These are phyloP conservation scores for Haliclona indistincta DNA, from an alignment of 37 sponge, comb jelly and placozoan species.

Conservation along the genomic window DNA sequence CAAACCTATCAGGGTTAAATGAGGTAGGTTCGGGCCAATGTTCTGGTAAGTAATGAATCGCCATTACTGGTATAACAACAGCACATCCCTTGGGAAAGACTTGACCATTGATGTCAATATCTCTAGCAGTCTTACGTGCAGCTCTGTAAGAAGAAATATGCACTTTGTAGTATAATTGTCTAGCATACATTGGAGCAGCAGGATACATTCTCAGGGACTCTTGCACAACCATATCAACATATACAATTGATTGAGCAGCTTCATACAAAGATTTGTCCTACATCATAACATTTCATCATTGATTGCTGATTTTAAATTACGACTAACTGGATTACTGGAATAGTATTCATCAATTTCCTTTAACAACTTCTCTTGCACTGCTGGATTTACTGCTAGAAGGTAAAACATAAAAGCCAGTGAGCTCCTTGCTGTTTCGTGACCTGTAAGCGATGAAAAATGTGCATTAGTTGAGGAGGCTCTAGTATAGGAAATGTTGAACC, in stretches of 20 bases:
- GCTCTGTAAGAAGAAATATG: not conserved
- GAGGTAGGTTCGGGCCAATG: constrained; percentile 75
- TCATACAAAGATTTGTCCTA: constrained; percentile 71
- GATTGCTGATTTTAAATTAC: too few species aligned
- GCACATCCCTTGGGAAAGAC: constrained; percentile 42
- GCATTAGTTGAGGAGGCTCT: too few species aligned
- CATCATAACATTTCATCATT: constrained; percentile 33
- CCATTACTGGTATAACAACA: constrained; percentile 34
- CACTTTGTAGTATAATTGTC: too few species aligned
- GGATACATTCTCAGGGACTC: constrained; percentile 81
- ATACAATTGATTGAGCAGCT: constrained; percentile 63
- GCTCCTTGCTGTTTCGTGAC: constrained; percentile 16
- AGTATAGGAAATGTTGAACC: too few species aligned
- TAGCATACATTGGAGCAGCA: constrained; percentile 63
- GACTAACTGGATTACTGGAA: not conserved
- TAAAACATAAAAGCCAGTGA: constrained; percentile 22
- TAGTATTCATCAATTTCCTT: constrained; percentile 13
- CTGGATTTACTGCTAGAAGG: constrained; percentile 21
- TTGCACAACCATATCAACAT: constrained; percentile 74
- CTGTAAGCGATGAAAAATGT: too few species aligned
- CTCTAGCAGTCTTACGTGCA: not conserved
- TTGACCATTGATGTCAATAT: not conserved
- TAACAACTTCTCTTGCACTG: constrained; percentile 6
- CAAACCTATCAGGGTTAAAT: constrained; percentile 78
- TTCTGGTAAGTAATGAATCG: constrained; percentile 63